Evolutionary conservation across 2,888 invertebrate species (phyloP), one percentile per base, ranked within the genome.

Genomic region (Sialis lutaria): DNA sequence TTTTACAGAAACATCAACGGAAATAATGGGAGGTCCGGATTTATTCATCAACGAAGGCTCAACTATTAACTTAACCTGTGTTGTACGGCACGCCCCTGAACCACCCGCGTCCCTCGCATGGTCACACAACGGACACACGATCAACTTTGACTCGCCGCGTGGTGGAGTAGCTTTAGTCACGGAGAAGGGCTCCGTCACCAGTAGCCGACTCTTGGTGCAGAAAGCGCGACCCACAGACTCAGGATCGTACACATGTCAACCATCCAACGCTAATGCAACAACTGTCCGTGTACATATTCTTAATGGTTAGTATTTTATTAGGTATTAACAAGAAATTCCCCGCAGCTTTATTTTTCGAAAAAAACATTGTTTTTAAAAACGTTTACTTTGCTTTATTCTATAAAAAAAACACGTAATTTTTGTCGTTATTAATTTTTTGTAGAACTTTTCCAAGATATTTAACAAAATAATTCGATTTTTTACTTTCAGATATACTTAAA

Each of bases 91-190:
- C 60, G 83, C 86, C 22, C 87, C 87, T 44, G 87, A 88, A 60
- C 86, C 88, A 42, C 87, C 88, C 10, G 84, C 79, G 49, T 74
- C 80, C 50, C 85, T 89, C 64, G 74, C 77, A 54, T 89, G 88
- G 89, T 82, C 83, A 54, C 88, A 88, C 64, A 82, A 88, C 67
- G 64, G 65, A 53, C 72, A 87, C 79, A 77, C 80, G 59, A 88
- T 89, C 72, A 89, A 87, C 71, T 90, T 88, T 67, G 88, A 89
- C 68, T 88, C 89, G 48, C 85, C 86, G 34, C 75, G 88, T 45
- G 89, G 89, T 41, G 89, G 89, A 40, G 84, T 89, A 67, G 86
- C 85, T 57, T 70, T 89, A 56, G 84, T 89, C 52, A 88, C 88
- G 40, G 88, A 88, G 64, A 89, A 88, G 62, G 87, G 87, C 47